A percentile compares a stretch with the other conserved stretches of the same genome.
Conservation (phyloP, 2,113 vertebrate genomes). For the Alectura lathami region DNA sequence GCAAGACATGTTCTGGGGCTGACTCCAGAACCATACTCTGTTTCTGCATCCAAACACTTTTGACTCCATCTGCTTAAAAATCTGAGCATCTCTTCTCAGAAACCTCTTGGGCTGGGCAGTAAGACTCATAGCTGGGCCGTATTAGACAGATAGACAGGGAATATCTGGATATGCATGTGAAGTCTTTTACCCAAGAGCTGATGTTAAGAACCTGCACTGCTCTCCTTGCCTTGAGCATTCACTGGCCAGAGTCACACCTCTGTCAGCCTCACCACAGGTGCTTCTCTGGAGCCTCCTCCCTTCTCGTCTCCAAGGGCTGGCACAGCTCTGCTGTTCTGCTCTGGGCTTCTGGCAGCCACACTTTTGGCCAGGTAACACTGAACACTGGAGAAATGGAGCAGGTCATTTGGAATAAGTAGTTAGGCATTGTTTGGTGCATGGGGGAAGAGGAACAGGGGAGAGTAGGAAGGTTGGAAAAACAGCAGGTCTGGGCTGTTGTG, state of each 20-base stretch:
- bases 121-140: background rate
- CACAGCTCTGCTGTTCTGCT: background rate
- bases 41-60: background rate
- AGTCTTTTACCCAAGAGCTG: background rate
- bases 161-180: background rate
- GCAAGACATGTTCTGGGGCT: background rate
- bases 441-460: background rate
- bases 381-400: background rate
- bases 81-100: background rate
- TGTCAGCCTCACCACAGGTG: background rate
- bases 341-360: background rate
- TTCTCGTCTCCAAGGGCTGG: background rate
- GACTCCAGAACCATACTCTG: background rate
- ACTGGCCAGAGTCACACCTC: background rate
- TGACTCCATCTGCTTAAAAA: background rate
- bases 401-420: background rate
- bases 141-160: background rate
- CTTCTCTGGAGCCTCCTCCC: background rate
- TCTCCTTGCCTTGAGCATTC: background rate
- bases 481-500: background rate
- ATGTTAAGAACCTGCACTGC: background rate
- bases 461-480: conserved; percentile 4
- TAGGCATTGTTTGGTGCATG: background rate
- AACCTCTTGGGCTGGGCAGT: rapidly evolving
- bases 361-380: background rate